Percentiles rank a stretch among this genome's conserved stretches.
Conservation (phyloP, 2,113 vertebrate species). For the Etia nguti region DNA sequence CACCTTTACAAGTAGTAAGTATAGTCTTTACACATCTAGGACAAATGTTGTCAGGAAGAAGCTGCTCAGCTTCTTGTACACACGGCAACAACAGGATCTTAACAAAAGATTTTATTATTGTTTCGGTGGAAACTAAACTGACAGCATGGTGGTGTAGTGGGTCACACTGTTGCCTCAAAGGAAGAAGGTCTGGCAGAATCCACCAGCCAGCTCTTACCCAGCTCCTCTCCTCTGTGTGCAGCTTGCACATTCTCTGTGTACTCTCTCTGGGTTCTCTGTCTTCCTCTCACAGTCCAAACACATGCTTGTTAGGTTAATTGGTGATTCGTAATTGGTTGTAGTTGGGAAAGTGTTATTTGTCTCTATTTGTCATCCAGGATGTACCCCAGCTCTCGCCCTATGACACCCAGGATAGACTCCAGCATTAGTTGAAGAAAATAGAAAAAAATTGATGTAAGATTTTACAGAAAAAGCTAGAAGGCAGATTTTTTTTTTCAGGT, state of each 20-base stretch:
- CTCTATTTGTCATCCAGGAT: neutral
- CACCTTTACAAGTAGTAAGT: conserved; percentile 29
- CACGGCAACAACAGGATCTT: neutral
- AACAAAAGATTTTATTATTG: neutral
- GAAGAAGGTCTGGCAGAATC: neutral
- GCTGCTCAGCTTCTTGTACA: neutral
- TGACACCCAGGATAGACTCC: neutral
- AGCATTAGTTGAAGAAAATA: neutral
- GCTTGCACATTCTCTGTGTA: neutral
- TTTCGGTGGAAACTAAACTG: neutral
- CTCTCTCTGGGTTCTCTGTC: neutral
- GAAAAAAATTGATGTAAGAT: neutral
- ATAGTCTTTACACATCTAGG: neutral
- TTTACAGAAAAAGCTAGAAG: neutral
- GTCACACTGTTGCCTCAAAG: neutral
- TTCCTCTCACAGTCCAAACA: neutral
- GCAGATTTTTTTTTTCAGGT: neutral
- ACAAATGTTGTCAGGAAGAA: conserved; percentile 9
- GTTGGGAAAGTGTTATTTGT: neutral
- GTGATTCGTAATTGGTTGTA: neutral
- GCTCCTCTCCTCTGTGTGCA: neutral
- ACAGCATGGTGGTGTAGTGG: neutral
- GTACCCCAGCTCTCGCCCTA: neutral
- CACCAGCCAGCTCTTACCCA: neutral
- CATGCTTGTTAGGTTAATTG: neutral